Base-by-base conservation (phyloP, 1,140 invertebrate genomes). In the Zeugodacus cucurbitae region DNA sequence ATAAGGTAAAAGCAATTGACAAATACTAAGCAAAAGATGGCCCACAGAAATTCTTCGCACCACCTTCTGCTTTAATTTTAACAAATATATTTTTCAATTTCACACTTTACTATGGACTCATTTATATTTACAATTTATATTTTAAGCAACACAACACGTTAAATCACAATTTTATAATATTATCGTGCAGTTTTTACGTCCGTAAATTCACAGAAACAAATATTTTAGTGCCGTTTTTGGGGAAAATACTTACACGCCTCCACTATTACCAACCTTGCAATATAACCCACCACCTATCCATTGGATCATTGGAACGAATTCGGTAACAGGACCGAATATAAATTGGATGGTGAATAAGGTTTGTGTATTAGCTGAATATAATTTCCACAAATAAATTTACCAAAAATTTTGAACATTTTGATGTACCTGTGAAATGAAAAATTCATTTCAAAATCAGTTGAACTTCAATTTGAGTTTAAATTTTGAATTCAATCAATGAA, bases 281-380 rank as follows among this genome's bases (percentile, higher is more conserved):
- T 41, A 26, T 14, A 22, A 82, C 22, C 37, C 74, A 82, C 74
- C 74, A 82, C 74, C 8, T 26, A 48, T 89, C 48, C 48, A 3
- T 41, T 88, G 70, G 70, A 20, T 87, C 57, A 89, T 87, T 54
- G 48, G 17, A 54, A 17, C 48, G 2, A 17, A 54, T 82, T 89
- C 89, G 48, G 29, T 3, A 20, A 26, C 26, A 48, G 5, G 22
- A 82, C 41, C 41, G 17, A 74, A n/a, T 41, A 22, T 41, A 37
- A 74, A 82, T 26, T 48, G n/a, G 26, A 44, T 48, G 74, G 6
- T 26, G 41, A 29, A 11, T 41, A 54, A 11, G 74, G 74, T 82
- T 82, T 48, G 44, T 14, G 41, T 82, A 82, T 82, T 6, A 14
- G 44, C n/a, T 82, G 8, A 22, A 20, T n/a, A 62, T 26, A 62